Base-by-base conservation (phyloP, 1,140 invertebrate species). In the Trypoxylus dichotomus region DNA sequence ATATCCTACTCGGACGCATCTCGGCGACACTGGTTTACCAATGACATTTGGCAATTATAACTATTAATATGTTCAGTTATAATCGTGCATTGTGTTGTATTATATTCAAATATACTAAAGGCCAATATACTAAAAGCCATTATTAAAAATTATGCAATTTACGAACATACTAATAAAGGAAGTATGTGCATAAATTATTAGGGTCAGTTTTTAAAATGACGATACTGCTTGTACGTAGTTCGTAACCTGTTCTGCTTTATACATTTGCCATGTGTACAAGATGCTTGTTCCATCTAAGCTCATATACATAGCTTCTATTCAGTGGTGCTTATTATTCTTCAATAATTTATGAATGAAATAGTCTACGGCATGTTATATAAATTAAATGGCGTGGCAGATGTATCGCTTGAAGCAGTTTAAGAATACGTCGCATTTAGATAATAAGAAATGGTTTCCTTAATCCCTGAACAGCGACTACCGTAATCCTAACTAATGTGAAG, bases 141-240 rank as follows among this genome's bases (percentile, higher is more conserved):
- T 54, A n/a, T 54, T 15, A 74, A 41, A 74, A 41, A 41, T 74
- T n/a, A n/a, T 54, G 10, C 21, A 71, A 71, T 24, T 32, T 27
- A 71, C 13, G 6, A 79, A 79, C 81, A 80, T 78, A 77, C 79
- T 75, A 82, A 80, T 80, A 81, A 80, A 79, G 75, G 81, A 82
- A 80, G 77, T 82, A 82, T 81, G 79, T 79, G 79, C 80, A 82
- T 82, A 82, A 76, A 82, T 81, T 80, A 82, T 81, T 76, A 77
- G 80, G 80, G 79, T 19, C 41, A 21, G 29, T n/a, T 74, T 74
- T 74, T 74, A 41, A 37, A 74, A 41, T 25, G 24, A 63, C 10
- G 10, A 27, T 68, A 68, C 21, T 3, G 15, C 3, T 25, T 6
- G 7, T n/a, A n/a, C n/a, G n/a, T 29, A 68, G 60, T 68, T 68